Evolutionary conservation across 1,140 invertebrate genomes (phyloP).

Genomic region (Gyrodactylus bullatarudis): DNA sequence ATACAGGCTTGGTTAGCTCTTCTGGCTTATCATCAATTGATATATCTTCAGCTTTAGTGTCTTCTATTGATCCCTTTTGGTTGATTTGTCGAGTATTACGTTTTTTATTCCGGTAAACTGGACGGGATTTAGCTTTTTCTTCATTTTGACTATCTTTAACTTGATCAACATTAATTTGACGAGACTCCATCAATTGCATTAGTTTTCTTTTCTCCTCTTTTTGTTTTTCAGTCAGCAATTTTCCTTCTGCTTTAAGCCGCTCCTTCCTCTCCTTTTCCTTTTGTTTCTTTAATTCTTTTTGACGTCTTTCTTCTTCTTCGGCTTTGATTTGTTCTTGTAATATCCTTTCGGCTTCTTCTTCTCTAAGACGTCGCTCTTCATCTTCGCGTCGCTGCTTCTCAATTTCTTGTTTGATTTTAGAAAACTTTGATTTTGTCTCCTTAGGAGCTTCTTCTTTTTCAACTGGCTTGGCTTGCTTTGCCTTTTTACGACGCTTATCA

Average conservation of each 20-base stretch:
- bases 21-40: slow-evolving; percentile 6
- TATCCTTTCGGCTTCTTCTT: slow-evolving; percentile 46
- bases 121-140: slow-evolving; percentile 32
- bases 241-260: slow-evolving; percentile 63
- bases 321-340: slow-evolving; percentile 30
- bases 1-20: slow-evolving; percentile 3
- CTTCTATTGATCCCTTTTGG: slow-evolving; percentile 10
- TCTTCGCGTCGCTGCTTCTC: slow-evolving; percentile 14
- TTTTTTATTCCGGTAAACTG: slow-evolving; percentile 21
- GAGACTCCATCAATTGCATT: slow-evolving; percentile 45
- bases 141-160: slow-evolving; percentile 36
- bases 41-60: not conserved
- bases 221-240: slow-evolving; percentile 57
- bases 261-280: slow-evolving; percentile 76
- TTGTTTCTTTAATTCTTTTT: slow-evolving; percentile 45
- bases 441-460: not conserved
- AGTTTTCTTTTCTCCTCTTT: slow-evolving; percentile 41
- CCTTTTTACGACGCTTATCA: not conserved
- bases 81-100: slow-evolving; percentile 12
- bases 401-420: not conserved
- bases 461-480: not conserved
- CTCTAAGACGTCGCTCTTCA: slow-evolving; percentile 27
- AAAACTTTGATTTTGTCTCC: not conserved
- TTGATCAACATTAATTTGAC: slow-evolving; percentile 25
- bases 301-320: slow-evolving; percentile 18